A percentile compares a stretch with the other conserved stretches of the same genome.
Conservation (phyloP, 2,797 vertebrate species). For the Odontamblyopus lacepedii region DNA sequence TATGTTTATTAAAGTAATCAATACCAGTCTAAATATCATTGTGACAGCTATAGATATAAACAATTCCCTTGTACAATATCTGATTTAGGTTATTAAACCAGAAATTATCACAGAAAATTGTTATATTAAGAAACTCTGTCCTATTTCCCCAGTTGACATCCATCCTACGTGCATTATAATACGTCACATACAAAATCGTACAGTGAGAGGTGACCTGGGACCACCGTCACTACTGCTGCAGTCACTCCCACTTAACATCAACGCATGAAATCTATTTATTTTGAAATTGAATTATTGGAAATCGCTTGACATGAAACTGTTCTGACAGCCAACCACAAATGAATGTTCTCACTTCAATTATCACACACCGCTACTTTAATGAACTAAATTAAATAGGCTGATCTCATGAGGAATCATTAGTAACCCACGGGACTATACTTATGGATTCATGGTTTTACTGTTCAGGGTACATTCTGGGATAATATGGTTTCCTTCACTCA, state of each 20-base stretch:
- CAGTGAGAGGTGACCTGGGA: conserved; percentile 5
- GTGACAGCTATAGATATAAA: too few relatives aligned
- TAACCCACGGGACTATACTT: conserved; percentile 29
- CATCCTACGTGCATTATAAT: not conserved
- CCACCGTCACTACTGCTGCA: conserved; percentile 16
- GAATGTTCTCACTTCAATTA: conserved; percentile 48
- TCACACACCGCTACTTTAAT: conserved; percentile 44
- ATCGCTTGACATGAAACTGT: conserved; percentile 52
- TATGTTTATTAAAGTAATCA: too few relatives aligned
- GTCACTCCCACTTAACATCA: conserved; percentile 56
- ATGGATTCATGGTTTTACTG: not conserved
- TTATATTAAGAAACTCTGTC: not conserved
- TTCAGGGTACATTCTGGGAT: conserved; percentile 10
- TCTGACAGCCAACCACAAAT: conserved; percentile 55
- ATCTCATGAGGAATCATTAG: conserved; percentile 32
- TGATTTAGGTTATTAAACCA: not conserved
- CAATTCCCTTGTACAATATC: too few relatives aligned
- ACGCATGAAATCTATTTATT: conserved; percentile 40
- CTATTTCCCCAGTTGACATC: not conserved
- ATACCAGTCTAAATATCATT: too few relatives aligned
- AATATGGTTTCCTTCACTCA: conserved; percentile 1
- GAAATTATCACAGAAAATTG: not conserved
- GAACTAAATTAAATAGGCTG: conserved; percentile 35
- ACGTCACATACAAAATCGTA: not conserved
- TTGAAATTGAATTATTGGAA: conserved; percentile 49